phyloP scores from a whole-genome alignment of 2,888 invertebrate species.

The Euclidia mi region DNA sequence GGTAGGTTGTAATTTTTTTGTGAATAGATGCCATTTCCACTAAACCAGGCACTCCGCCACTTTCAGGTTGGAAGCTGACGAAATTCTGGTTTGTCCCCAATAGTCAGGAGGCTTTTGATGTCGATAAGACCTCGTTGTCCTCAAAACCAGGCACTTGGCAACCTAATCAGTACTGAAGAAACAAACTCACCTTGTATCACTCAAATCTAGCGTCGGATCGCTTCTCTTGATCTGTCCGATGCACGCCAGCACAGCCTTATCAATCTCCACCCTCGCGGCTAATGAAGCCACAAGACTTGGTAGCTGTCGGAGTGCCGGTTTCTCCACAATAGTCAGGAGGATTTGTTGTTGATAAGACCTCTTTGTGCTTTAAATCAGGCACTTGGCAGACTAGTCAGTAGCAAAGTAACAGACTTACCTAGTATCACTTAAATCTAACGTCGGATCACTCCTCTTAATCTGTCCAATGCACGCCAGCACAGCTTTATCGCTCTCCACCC shows the following conservation, averaged over 20 bases:
- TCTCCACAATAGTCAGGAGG: conserved; percentile 95
- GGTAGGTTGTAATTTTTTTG: no score
- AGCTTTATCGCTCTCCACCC: conserved; percentile 97
- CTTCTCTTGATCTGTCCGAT: conserved; percentile 92
- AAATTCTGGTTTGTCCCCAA: conserved; percentile 95
- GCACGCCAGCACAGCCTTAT: conserved; percentile 95
- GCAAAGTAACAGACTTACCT: no score
- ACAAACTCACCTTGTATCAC: no score
- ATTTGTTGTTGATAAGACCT: conserved; percentile 98
- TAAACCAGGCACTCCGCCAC: no score
- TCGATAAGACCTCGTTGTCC: conserved; percentile 97
- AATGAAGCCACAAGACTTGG: conserved; percentile 92
- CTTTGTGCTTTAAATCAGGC: no score
- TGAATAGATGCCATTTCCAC: no score
- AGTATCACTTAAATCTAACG: conserved; percentile 90
- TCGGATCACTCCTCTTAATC: conserved; percentile 91
- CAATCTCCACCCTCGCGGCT: conserved; percentile 95
- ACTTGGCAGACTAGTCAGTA: no score
- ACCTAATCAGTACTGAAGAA: no score
- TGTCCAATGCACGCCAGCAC: conserved; percentile 93
- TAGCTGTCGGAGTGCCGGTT: conserved; percentile 94
- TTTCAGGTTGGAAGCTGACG: conserved; percentile 93
- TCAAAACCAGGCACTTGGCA: no score
- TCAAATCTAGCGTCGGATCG: conserved; percentile 88
- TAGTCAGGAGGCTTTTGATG: conserved; percentile 96